Evolutionary conservation across 2,113 vertebrate species (phyloP), one percentile per base, ranked within the genome.

Genomic region (Lichenostomus cassidix): DNA sequence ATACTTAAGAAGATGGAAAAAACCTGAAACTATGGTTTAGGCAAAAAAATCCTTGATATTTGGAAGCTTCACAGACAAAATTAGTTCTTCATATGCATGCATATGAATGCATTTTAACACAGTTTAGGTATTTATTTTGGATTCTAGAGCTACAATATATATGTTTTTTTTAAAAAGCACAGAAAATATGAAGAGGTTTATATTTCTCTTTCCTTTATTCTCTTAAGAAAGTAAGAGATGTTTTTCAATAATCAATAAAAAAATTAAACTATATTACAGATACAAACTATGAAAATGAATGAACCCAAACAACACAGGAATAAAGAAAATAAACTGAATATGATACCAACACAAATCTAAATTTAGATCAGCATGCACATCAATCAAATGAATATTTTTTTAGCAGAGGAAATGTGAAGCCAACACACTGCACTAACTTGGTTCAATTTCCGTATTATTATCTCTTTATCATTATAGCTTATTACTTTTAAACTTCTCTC

Each of bases 381-480:
- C 89, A 87, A 71, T 85, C 91, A 93, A 78, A 90, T 17, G 24
- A 83, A 24, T 69, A 22, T 47, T 75, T 41, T 81, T 90, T 91
- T 28, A 93, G 27, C 42, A 81, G 44, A 89, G 44, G n/a, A 92
- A 94, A 91, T 41, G 68, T 65, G 59, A 92, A 82, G 16, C 15
- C 42, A 84, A 77, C 42, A 85, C 56, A 78, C 27, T 74, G 13
- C 52, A 74, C 69, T 62, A 91, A 47, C 53, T 94, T 74, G 33
- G 53, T 68, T 93, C 77, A 47, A 71, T 65, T 94, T 92, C 86
- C 50, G 71, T 76, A 70, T 39, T 83, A 73, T 82, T 76, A 84
- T 15, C 16, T 62, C 89, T 95, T 93, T 95, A 90, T 87, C 88
- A 84, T 94, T 90, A 92, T 9, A 87, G 65, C 47, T 80, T 95